phyloP scores from a whole-genome alignment of 92 coral and sea anemone species.

The Desmophyllum pertusum region DNA sequence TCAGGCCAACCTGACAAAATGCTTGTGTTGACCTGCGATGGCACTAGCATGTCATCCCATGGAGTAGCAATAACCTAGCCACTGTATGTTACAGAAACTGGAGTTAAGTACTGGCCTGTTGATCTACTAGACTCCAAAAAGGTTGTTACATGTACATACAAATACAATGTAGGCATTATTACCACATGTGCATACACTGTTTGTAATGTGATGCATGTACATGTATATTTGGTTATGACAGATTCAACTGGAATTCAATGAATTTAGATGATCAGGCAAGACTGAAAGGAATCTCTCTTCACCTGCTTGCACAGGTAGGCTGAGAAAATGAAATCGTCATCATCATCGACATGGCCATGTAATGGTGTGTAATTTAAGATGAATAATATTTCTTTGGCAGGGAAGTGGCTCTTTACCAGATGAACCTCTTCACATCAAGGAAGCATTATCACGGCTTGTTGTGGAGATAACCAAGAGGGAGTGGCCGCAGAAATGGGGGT shows the following conservation, averaged over 20 bases:
- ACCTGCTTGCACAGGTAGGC: constrained; percentile 74
- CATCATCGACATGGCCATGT: neutral
- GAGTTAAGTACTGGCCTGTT: too few species aligned
- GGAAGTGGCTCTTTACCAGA: constrained; percentile 80
- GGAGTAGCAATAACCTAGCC: too few species aligned
- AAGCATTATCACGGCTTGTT: constrained; percentile 79
- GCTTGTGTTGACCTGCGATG: too few species aligned
- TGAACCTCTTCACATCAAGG: constrained; percentile 89
- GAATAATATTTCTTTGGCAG: constrained; percentile 25
- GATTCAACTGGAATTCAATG: constrained; percentile 90
- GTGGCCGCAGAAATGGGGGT: constrained; percentile 98
- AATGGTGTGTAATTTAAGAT: too few species aligned
- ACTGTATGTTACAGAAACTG: too few species aligned
- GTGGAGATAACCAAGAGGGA: constrained; percentile 93
- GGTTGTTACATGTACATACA: too few species aligned
- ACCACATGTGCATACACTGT: too few species aligned
- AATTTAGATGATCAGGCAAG: constrained; percentile 60
- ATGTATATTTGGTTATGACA: constrained; percentile 9
- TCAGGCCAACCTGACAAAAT: too few species aligned
- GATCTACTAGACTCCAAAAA: too few species aligned
- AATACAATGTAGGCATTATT: neutral
- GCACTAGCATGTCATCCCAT: too few species aligned
- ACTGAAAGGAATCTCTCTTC: constrained; percentile 71
- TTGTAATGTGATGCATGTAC: too few species aligned
- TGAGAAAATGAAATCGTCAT: neutral